Evolutionary conservation across 2,888 invertebrate species (phyloP), one percentile per base, ranked within the genome.

Genomic region (Rosalia funebris): DNA sequence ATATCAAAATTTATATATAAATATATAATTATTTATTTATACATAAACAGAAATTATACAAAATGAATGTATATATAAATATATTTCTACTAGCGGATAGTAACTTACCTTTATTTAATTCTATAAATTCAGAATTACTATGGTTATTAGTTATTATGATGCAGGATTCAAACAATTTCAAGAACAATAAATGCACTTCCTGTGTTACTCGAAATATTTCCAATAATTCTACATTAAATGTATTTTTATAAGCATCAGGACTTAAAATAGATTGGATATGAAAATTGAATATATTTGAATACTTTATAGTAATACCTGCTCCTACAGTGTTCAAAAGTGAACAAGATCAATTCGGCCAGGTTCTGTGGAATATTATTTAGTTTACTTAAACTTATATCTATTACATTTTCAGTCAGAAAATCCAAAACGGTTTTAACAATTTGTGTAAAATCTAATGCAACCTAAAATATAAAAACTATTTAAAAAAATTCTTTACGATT

Each of bases 201-300:
- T 75, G 72, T 3, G 72, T 59, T 48, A 59, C 54, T 36, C 69
- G 68, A 58, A 76, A 75, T 14, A 76, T 47, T 10, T 68, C 50
- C 31, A 72, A 32, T 37, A 77, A 62, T 61, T 75, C 73, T 12
- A 50, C 59, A 44, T 67, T 68, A 50, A 71, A 71, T 36, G 68
- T 57, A n/a, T 45, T 36, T 42, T 71, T 68, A 16, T 74, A 76
- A 2, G 62, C 36, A 32, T 71, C 68, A 31, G 72, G 62, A 46
- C 77, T 76, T 60, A 14, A 73, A 71, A 62, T 53, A 7, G 53
- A 36, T 42, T 42, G n/a, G n/a, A n/a, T n/a, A n/a, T n/a, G n/a
- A n/a, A 45, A 45, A 20, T 20, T 45, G 19, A 17, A 19, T 9
- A 20, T 20, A 25, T 25, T 7, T 25, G 1, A 25, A 25, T 19